Evolutionary conservation across 2,797 vertebrate species (phyloP).

Genomic region (Chaunax sp.): DNA sequence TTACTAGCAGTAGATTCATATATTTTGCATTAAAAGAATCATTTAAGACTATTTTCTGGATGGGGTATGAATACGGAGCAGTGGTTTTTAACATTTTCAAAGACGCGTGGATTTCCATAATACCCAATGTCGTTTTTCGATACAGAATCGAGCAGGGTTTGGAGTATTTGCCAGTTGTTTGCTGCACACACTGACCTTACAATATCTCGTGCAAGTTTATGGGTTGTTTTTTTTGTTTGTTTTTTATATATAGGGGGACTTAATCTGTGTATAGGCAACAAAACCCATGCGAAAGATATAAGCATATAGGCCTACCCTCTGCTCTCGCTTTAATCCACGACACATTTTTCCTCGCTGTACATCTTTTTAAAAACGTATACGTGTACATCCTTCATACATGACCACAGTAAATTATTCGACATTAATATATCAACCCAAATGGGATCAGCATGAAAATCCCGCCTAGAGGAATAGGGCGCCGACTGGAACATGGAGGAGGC

Average conservation of each 20-base stretch:
- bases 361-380: neutral
- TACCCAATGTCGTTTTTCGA: neutral
- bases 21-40: no score
- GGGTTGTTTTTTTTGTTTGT: neutral
- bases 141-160: neutral
- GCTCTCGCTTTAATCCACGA: neutral
- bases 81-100: neutral
- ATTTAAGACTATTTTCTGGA: no score
- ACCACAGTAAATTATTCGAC: constrained; percentile 22
- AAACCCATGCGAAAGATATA: neutral
- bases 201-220: neutral
- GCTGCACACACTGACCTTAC: neutral
- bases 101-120: neutral
- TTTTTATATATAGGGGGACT: neutral
- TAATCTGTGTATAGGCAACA: neutral
- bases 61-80: neutral
- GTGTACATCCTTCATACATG: constrained; percentile 2
- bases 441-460: constrained; percentile 4
- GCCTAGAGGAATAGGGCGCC: constrained; percentile 32
- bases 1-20: no score
- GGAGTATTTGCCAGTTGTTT: neutral
- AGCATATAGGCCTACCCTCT: neutral
- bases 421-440: constrained; percentile 46
- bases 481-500: constrained; percentile 33
- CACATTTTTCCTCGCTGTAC: neutral